Conservation (phyloP, 2,797 vertebrate genomes). For the Enteromius paludinosus region DNA sequence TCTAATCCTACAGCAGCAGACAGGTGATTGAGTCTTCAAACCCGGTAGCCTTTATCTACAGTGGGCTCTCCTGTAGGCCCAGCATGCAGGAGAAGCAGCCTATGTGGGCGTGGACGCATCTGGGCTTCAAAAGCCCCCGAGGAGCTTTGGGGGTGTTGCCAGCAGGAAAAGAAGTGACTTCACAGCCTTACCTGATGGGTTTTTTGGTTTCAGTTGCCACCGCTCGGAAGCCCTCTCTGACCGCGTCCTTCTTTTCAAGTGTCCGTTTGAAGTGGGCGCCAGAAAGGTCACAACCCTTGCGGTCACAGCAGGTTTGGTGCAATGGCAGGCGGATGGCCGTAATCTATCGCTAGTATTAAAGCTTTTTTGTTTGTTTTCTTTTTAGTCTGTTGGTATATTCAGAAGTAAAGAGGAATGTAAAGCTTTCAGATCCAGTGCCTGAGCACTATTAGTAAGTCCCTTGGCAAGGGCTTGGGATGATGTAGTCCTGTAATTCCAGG, state of each 20-base stretch:
- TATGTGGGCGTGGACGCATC: slow-evolving; percentile 57
- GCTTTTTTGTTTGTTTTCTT: slow-evolving; percentile 67
- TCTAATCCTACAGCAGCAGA: slow-evolving; percentile 72
- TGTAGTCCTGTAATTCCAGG: slow-evolving; percentile 81
- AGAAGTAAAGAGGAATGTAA: slow-evolving; percentile 72
- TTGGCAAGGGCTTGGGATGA: slow-evolving; percentile 69
- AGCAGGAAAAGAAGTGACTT: slow-evolving; percentile 76
- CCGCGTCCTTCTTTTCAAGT: slow-evolving; percentile 78
- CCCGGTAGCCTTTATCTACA: slow-evolving; percentile 68
- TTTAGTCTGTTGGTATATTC: slow-evolving; percentile 68
- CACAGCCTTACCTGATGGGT: slow-evolving; percentile 84
- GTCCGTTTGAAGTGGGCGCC: slow-evolving; percentile 78
- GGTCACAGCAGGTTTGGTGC: slow-evolving; percentile 75
- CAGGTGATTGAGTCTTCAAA: slow-evolving; percentile 71
- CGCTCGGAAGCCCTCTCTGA: slow-evolving; percentile 75
- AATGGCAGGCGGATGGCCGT: slow-evolving; percentile 64
- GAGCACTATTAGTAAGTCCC: slow-evolving; percentile 70
- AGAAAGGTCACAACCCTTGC: slow-evolving; percentile 79
- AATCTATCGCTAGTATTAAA: slow-evolving; percentile 73
- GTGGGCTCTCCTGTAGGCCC: slow-evolving; percentile 63
- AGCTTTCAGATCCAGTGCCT: slow-evolving; percentile 78
- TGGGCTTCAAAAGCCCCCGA: slow-evolving; percentile 73
- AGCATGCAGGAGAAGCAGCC: slow-evolving; percentile 63
- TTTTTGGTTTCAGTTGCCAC: slow-evolving; percentile 76
- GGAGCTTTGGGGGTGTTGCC: slow-evolving; percentile 69